Conservation (phyloP, 2,888 invertebrate species). For the Cephus pulcher region DNA sequence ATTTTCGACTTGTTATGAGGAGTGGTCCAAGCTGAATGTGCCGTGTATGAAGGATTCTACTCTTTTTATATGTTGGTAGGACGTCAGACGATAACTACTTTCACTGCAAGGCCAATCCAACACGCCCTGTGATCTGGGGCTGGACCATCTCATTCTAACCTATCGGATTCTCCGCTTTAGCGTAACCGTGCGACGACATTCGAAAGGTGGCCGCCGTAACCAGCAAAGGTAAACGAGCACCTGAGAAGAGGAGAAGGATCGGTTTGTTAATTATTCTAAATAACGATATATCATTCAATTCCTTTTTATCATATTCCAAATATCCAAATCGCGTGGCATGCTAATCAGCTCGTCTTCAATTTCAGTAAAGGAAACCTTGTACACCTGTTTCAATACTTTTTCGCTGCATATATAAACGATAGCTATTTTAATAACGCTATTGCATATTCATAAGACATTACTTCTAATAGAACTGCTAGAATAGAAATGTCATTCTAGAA, state of each 20-base stretch:
- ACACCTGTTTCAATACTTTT: not conserved
- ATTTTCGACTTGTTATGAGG: conserved; percentile 33
- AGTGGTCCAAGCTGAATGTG: conserved; percentile 36
- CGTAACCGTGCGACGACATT: conserved; percentile 10
- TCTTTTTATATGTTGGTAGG: conserved; percentile 43
- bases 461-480: not conserved
- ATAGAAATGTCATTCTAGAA: not conserved
- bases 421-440: not conserved
- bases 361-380: not conserved
- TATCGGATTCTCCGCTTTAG: conserved; percentile 24
- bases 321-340: not conserved
- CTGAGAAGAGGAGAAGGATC: not conserved
- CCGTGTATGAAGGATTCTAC: conserved; percentile 26
- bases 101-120: conserved; percentile 29
- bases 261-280: not conserved
- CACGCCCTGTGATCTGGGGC: conserved; percentile 31
- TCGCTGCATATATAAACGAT: not conserved
- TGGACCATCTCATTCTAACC: conserved; percentile 25
- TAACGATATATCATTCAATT: not conserved
- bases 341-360: not conserved
- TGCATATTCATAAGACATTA: not conserved
- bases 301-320: not conserved
- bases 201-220: conserved; percentile 17
- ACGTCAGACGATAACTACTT: conserved; percentile 33
- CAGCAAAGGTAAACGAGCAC: not conserved